Evolutionary conservation across 2,113 vertebrate genomes (phyloP), one percentile per base, ranked within the genome.

Genomic region (Hassar affinis): DNA sequence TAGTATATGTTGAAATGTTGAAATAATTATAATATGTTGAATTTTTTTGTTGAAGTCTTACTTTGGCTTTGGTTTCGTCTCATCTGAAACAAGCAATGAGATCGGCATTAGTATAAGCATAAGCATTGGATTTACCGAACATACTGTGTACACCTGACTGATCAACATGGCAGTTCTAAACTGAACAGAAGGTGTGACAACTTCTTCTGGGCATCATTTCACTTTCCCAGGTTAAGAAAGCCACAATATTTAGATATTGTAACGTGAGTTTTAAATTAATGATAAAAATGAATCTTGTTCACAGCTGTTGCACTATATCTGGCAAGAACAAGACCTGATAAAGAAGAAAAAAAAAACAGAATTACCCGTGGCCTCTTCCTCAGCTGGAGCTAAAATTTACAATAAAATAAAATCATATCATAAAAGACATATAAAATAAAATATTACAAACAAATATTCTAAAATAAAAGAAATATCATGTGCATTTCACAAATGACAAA

Each of bases 1-100:
- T 4, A 12, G 27, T 79, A 82, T 5, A 25, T 27, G 1, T 64
- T 1, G 27, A n/a, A 72, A 71, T 42, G 35, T 45, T 45, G 35
- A 74, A 49, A 47, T 11, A 6, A 71, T n/a, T 22, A 9, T 0
- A 3, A 86, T 14, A 18, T n/a, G n/a, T n/a, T n/a, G n/a, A n/a
- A n/a, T n/a, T n/a, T n/a, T n/a, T n/a, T n/a, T n/a, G n/a, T n/a
- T n/a, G 11, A 30, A 83, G 79, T 30, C 93, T 85, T 89, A 93
- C 93, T 93, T 94, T 81, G 92, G 90, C 88, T 91, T 93, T 85
- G 92, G 90, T 84, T 90, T 93, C 14, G 85, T 85, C 27, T 93
- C 92, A 88, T 93, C 93, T 92, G 61, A 79, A 56, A 33, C 52
- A 80, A 78, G 7, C 82, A 82, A 84, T 45, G 47, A 72, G 72